Conservation (phyloP, 1,140 invertebrate species). For the Caenorhabditis elegans region DNA sequence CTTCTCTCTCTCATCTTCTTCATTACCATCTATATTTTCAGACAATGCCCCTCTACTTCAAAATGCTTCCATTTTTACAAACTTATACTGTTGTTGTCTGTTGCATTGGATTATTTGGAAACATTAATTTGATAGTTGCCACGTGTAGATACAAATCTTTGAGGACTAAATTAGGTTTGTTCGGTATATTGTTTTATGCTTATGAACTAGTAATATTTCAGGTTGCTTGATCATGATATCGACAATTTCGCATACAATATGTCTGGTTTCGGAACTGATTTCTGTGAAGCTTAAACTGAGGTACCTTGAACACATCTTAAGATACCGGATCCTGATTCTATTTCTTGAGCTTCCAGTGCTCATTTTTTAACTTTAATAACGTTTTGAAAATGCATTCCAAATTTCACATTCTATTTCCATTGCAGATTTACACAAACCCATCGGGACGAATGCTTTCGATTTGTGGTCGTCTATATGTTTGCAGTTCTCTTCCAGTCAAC, state of each 20-base stretch:
- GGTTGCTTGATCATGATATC: background rate
- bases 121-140: background rate
- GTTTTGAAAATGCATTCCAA: no score
- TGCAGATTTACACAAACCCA: conserved; percentile 12
- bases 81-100: background rate
- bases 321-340: no score
- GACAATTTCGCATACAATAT: background rate
- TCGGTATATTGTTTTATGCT: no score
- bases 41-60: conserved; percentile 10
- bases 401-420: no score
- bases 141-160: background rate
- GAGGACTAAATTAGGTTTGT: background rate
- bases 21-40: background rate
- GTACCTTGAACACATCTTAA: background rate
- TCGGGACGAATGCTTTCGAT: conserved; percentile 5
- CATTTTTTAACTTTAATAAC: no score
- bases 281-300: conserved; percentile 8
- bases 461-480: conserved; percentile 29
- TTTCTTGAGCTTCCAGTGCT: no score
- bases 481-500: conserved; percentile 7
- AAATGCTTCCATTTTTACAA: background rate
- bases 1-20: background rate
- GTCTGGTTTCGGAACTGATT: background rate
- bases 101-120: background rate
- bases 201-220: background rate